These are phyloP conservation scores for Drosophila dives DNA, from an alignment of 2,888 invertebrate genomes.

Conservation along the genomic window DNA sequence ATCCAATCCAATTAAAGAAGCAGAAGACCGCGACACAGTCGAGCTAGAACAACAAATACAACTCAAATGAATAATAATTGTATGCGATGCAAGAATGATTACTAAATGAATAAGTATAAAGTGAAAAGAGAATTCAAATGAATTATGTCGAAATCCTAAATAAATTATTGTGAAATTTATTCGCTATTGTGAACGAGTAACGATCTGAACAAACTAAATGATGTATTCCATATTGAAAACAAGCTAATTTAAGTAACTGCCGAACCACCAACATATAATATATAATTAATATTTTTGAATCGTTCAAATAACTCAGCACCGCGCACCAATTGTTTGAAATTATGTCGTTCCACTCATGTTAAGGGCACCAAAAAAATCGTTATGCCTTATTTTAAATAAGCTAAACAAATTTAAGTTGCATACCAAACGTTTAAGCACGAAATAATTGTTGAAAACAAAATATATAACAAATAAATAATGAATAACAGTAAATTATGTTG, in stretches of 20 bases:
- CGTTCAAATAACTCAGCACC: conserved; percentile 37
- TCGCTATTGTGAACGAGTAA: conserved; percentile 38
- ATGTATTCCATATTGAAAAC: conserved; percentile 43
- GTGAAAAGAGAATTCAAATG: conserved; percentile 30
- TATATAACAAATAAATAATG: background rate
- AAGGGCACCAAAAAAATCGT: conserved; percentile 38
- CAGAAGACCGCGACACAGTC: conserved; percentile 48
- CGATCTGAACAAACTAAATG: conserved; percentile 34
- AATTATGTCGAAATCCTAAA: conserved; percentile 67
- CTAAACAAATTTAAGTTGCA: conserved; percentile 24
- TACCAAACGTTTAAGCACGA: conserved; percentile 47
- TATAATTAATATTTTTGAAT: conserved; percentile 23
- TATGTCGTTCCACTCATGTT: conserved; percentile 44
- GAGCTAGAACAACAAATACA: conserved; percentile 49
- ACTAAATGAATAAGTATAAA: conserved; percentile 63
- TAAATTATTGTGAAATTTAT: conserved; percentile 71
- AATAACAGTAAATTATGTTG: background rate
- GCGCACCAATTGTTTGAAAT: conserved; percentile 47
- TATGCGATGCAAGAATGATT: conserved; percentile 45
- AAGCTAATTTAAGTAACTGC: conserved; percentile 65
- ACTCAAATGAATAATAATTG: conserved; percentile 44
- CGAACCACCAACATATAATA: conserved; percentile 55
- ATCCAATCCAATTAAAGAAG: conserved; percentile 47
- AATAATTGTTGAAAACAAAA: conserved; percentile 59
- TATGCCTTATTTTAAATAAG: conserved; percentile 52